These are phyloP conservation scores for Drosophila quinaria DNA, from an alignment of 2,888 invertebrate genomes.

Conservation along the genomic window DNA sequence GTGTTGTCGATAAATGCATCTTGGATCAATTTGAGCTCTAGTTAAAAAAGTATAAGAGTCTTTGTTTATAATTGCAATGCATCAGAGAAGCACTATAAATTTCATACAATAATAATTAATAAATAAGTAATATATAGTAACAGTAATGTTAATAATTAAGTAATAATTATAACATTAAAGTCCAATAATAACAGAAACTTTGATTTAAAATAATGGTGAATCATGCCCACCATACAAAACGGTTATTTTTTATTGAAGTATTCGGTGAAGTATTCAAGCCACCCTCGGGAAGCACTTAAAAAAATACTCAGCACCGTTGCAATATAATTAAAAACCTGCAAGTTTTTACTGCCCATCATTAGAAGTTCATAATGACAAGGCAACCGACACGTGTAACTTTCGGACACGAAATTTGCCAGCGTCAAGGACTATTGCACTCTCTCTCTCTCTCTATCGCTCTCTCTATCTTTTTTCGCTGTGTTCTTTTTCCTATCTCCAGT, in stretches of 20 bases:
- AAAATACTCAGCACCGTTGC: constrained; percentile 27
- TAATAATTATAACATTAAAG: no score
- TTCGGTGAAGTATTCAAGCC: background rate
- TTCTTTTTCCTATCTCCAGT: background rate
- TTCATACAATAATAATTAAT: no score
- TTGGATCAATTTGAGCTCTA: no score
- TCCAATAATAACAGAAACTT: no score
- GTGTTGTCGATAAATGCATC: no score
- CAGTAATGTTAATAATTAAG: no score
- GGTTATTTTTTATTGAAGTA: background rate
- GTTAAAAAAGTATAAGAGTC: no score
- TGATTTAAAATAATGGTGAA: no score
- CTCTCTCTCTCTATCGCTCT: background rate
- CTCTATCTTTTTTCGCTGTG: background rate
- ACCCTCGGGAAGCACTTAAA: constrained; percentile 20
- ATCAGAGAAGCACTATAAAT: no score
- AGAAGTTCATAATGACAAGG: constrained; percentile 58
- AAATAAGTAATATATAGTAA: no score
- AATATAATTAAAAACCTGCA: constrained; percentile 70
- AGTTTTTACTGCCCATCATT: constrained; percentile 58
- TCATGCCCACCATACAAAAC: no score
- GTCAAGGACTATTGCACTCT: constrained; percentile 27
- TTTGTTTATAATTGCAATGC: no score
- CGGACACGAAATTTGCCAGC: constrained; percentile 31
- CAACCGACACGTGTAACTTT: constrained; percentile 68